These are phyloP conservation scores for Laupala kohalensis DNA, from an alignment of 1,140 invertebrate genomes.

Conservation along the genomic window DNA sequence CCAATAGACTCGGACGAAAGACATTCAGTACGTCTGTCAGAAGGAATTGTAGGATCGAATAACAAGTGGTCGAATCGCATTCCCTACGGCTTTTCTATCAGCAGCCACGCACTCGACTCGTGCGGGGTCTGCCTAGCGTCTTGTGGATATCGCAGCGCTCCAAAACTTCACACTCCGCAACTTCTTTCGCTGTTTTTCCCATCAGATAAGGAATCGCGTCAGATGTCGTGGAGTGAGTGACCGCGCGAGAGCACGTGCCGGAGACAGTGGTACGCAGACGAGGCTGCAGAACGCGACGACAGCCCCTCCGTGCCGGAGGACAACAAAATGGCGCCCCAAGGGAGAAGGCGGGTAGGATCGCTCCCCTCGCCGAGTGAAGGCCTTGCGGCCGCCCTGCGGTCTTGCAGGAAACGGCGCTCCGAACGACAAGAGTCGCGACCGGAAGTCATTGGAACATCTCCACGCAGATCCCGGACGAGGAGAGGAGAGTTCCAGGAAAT, in stretches of 20 bases:
- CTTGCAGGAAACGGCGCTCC: not conserved
- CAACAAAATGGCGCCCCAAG: conserved; percentile 17
- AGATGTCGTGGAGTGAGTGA: not conserved
- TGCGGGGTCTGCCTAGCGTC: not conserved
- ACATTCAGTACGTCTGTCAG: not conserved
- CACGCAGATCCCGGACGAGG: not conserved
- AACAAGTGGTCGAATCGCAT: too few species aligned
- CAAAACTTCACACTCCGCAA: not conserved
- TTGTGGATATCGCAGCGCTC: not conserved
- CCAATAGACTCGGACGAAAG: not conserved
- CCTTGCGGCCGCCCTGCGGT: not conserved
- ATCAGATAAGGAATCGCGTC: not conserved
- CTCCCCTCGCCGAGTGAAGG: conserved; percentile 16
- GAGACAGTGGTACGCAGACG: too few species aligned
- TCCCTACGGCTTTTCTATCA: not conserved
- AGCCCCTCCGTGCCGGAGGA: conserved; percentile 5
- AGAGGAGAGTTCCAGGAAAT: not conserved
- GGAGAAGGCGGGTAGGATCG: conserved; percentile 21
- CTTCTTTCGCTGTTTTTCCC: not conserved
- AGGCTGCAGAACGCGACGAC: not conserved
- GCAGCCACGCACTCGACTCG: not conserved
- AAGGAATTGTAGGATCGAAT: not conserved
- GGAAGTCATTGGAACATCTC: not conserved
- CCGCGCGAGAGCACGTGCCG: not conserved
- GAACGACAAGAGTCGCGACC: not conserved